Base-by-base conservation (phyloP, 1,140 invertebrate genomes). In the Popillia japonica region DNA sequence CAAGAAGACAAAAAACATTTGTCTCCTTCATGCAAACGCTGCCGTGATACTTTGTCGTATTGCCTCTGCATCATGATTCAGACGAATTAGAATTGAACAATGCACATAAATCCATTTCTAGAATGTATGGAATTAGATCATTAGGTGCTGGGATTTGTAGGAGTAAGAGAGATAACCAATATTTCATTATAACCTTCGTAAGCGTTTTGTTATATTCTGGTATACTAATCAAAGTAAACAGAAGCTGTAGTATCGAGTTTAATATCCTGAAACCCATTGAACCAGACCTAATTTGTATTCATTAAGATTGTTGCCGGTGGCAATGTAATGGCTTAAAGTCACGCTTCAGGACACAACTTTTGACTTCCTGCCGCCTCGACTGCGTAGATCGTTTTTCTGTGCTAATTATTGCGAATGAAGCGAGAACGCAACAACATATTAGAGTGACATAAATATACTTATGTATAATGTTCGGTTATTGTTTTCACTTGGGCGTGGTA, bases 211-310 rank as follows among this genome's bases (percentile, higher is more conserved):
- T 34, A 48, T 55, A n/a, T 17, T 17, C 48, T 55, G 14, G 6
- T n/a, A 55, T 17, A 55, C 17, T 17, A 55, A n/a, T 55, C 48
- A 55, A 48, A 55, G 48, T 55, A 55, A 55, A 55, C 48, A 55
- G 6, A 55, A 55, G 17, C 14, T 6, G 17, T 55, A n/a, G 48
- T 55, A 55, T 55, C 48, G 17, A 55, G 48, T 55, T 55, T 55
- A 55, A 55, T 55, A 55, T 55, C 17, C 48, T 17, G 48, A 55
- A 55, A 55, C 17, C 17, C 14, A 55, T 55, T 17, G 11, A 55
- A 55, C 14, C 48, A 17, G 17, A 55, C 17, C 3, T 55, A 55
- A 55, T 55, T 55, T 17, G 48, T 55, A 55, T 55, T 55, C 48
- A 55, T 55, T 55, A 55, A 55, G 48, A n/a, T 55, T 55, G 17